phyloP scores from a whole-genome alignment of 1,140 invertebrate genomes.

The Planococcus citri region DNA sequence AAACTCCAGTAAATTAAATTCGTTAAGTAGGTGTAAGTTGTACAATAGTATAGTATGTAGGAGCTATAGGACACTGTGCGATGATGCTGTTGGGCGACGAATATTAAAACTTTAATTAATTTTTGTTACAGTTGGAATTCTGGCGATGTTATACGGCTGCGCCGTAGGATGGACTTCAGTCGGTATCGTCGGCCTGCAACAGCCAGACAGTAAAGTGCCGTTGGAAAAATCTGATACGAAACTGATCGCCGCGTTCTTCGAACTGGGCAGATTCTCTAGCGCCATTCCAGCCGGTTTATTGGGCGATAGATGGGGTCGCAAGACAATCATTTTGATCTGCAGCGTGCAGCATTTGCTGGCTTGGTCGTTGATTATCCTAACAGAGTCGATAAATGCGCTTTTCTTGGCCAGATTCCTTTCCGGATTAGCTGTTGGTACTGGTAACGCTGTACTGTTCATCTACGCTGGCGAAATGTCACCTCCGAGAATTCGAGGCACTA shows the following conservation, averaged over 20 bases:
- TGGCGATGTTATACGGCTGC: conserved; percentile 1
- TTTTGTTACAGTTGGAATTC: conserved; percentile 12
- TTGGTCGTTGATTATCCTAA: conserved; percentile 44
- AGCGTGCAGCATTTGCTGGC: conserved; percentile 59
- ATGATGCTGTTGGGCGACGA: too few relatives aligned
- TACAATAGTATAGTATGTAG: too few relatives aligned
- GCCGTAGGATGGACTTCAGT: not conserved
- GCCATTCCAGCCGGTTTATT: conserved; percentile 28
- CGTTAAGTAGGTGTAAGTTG: too few relatives aligned
- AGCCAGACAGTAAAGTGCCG: not conserved
- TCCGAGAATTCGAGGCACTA: conserved; percentile 28
- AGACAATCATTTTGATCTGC: conserved; percentile 47
- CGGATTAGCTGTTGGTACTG: conserved; percentile 57
- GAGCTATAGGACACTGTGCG: too few relatives aligned
- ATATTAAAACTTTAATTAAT: too few relatives aligned
- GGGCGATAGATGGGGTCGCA: conserved; percentile 26
- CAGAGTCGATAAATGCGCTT: conserved; percentile 40
- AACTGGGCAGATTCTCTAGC: conserved; percentile 28
- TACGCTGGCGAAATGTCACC: conserved; percentile 69
- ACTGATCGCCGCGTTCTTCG: conserved; percentile 26
- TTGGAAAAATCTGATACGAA: conserved; percentile 21
- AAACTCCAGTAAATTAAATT: too few relatives aligned
- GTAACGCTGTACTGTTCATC: conserved; percentile 65
- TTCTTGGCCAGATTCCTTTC: conserved; percentile 28
- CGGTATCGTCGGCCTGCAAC: not conserved